phyloP scores from a whole-genome alignment of 2,113 vertebrate genomes.

The Tilapia sparmanii region DNA sequence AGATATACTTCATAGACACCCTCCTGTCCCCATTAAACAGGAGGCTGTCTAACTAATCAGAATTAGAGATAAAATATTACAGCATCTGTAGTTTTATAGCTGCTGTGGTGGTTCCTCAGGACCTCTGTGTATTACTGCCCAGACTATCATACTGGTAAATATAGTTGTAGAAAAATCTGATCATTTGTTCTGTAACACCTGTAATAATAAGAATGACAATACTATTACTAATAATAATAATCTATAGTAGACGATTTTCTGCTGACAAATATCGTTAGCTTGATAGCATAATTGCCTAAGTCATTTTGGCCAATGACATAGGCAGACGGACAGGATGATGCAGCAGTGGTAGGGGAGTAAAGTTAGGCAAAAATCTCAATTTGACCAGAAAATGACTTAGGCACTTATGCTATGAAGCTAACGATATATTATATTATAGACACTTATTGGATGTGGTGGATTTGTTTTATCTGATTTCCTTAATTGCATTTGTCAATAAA shows the following conservation, averaged over 20 bases:
- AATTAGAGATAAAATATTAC: not conserved
- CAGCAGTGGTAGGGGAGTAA: too few species aligned
- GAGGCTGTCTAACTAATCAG: rapidly evolving
- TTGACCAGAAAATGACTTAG: too few species aligned
- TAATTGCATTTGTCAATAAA: not conserved
- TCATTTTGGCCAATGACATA: too few species aligned
- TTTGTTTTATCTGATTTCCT: not conserved
- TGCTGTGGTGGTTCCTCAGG: not conserved
- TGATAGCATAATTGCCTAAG: too few species aligned
- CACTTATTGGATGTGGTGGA: not conserved
- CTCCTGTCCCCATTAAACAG: rapidly evolving
- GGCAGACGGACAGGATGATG: too few species aligned
- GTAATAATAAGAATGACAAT: not conserved
- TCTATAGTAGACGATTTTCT: not conserved
- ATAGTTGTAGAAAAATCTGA: not conserved
- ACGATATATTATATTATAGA: not conserved
- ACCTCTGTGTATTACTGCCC: rapidly evolving
- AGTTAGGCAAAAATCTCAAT: too few species aligned
- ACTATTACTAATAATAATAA: rapidly evolving
- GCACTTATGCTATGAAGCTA: too few species aligned
- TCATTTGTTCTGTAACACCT: rapidly evolving
- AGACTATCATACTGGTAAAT: rapidly evolving
- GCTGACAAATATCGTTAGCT: too few species aligned
- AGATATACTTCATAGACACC: not conserved
- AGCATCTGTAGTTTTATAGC: not conserved